Base-by-base conservation (phyloP, 2,113 vertebrate genomes). In the Diglossa brunneiventris region DNA sequence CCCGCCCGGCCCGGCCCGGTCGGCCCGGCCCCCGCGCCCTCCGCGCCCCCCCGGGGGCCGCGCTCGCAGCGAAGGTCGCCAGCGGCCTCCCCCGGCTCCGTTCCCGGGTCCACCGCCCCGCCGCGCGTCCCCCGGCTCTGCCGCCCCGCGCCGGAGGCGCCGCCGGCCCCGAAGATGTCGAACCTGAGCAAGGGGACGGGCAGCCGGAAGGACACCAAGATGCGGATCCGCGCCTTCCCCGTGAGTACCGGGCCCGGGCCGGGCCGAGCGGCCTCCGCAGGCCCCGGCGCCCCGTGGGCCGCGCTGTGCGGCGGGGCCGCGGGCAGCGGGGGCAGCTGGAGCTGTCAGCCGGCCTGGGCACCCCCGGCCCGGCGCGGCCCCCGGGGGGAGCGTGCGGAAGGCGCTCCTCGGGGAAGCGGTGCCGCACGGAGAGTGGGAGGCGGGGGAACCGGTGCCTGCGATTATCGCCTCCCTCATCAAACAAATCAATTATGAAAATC, bases 101-200 rank as follows among this genome's bases (percentile, higher is more conserved):
- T 89, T 91, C 59, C 62, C 66, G 61, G 94, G 92, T 55, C 55
- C 44, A 42, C 76, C 53, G 77, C 56, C 77, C 87, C 87, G 61
- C 72, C 67, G 63, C 86, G 73, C 72, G 56, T 46, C 44, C 68
- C 56, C 79, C 56, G 69, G 90, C 27, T 72, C 50, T 41, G 39
- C 41, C 67, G 58, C 83, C 41, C 66, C 79, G 53, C 82, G 69
- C 89, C 91, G 87, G 62, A 56, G 80, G 53, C 53, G 53, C 53
- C 53, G 53, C 53, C 53, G 53, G 53, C 31, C 28, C 93, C 93
- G 97, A 97, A 98, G 98, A 99, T 99, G 99, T 99, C 99, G 97
- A 99, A 99, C 98, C 98, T 99, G 98, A 99, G 98, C 98, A 99
- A 99, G 98, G 98, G 98, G 97, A 98, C 98, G 94, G 98, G 99